Base-by-base conservation (phyloP, 2,797 vertebrate species). In the Channallabes apus region DNA sequence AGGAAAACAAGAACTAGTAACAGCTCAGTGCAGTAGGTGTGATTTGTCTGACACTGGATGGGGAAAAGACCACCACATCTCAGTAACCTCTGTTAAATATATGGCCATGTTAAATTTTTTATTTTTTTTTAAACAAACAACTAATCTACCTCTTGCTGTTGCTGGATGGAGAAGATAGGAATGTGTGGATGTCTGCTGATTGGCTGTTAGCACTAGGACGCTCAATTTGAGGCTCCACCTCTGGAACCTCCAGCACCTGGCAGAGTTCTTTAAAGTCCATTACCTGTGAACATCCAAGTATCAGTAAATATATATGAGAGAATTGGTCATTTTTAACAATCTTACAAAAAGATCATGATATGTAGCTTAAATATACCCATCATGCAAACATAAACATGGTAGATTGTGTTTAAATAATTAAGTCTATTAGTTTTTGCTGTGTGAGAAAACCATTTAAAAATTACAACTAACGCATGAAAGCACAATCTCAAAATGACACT, bases 201-300 rank as follows among this genome's bases (percentile, higher is more conserved):
- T 94, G 95, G 0, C 91, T 89, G 5, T 93, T 94, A 73, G 95
- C 93, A 59, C 94, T 91, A 2, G 91, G 85, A 8, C 93, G 94
- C 71, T 96, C 95, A 90, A 93, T 86, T 82, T 92, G 86, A 78
- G 93, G 94, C 87, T 93, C 93, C 58, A 95, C 94, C 80, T 96
- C 96, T 15, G 96, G 95, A 87, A 98, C 94, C 82, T 96, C 97
- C 86, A 99, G 84, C 71, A 97, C 89, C 0, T 95, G 93, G 86
- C 98, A 99, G 73, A 99, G 90, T 88, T 99, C 97, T 87, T 95
- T 94, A 76, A 96, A 97, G 90, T 95, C 96, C 94, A 98, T 96
- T 88, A 98, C 93, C 98, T 99, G 85, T 24, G 12, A 14, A 61
- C 17, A 69, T 67, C 67, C 18, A 80, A 29, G 54, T 61, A 62